These are phyloP conservation scores for Darevskia mixta DNA, from an alignment of 2,797 vertebrate genomes.

Conservation along the genomic window DNA sequence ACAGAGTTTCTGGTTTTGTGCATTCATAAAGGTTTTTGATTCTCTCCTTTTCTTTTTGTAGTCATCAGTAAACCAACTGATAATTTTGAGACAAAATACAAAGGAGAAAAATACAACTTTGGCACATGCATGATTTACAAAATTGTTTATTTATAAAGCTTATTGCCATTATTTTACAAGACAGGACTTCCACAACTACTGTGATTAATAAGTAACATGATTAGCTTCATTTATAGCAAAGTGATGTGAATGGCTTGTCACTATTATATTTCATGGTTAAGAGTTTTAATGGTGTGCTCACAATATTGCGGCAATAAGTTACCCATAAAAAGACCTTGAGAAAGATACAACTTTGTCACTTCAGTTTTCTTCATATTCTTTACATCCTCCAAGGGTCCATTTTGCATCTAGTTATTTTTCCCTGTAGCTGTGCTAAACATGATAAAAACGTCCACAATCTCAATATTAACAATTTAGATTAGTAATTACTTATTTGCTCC, in stretches of 20 bases:
- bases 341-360: not conserved
- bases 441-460: not conserved
- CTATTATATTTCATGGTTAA: not conserved
- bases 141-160: slow-evolving; percentile 53
- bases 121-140: slow-evolving; percentile 9
- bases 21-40: not conserved
- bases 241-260: not conserved
- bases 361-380: not conserved
- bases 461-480: not conserved
- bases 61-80: not conserved
- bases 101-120: not conserved
- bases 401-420: not conserved
- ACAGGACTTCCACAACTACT: not conserved
- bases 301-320: not conserved
- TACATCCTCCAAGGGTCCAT: not conserved
- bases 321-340: not conserved
- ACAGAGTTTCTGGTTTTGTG: not conserved
- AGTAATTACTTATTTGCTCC: not conserved
- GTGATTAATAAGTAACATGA: not conserved
- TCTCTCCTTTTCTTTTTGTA: not conserved
- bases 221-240: not conserved
- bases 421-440: not conserved
- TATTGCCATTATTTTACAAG: slow-evolving; percentile 12
- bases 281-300: not conserved
- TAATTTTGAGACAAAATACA: not conserved